Conservation (phyloP, 2,888 invertebrate species). For the Netelia fuscicornis region DNA sequence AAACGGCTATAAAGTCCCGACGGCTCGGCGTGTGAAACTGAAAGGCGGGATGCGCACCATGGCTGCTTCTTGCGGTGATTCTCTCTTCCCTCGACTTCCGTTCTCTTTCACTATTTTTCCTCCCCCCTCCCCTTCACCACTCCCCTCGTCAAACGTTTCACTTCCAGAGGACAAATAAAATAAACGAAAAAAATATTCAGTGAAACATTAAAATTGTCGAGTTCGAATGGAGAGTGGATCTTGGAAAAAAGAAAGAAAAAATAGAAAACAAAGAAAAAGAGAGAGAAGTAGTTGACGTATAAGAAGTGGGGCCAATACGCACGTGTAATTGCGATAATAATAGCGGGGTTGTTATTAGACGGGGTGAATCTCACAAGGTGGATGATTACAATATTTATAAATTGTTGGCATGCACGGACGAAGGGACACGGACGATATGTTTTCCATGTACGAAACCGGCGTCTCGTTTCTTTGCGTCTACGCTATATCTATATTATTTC, state of each 20-base stretch:
- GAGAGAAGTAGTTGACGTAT: not conserved
- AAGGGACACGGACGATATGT: conserved; percentile 18
- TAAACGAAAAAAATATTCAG: not conserved
- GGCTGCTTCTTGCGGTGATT: conserved; percentile 61
- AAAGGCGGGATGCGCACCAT: conserved; percentile 35
- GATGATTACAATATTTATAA: conserved; percentile 67
- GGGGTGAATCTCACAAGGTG: conserved; percentile 34
- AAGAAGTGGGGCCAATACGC: not conserved
- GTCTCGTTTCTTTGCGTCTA: conserved; percentile 7
- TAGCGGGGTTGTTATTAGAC: conserved; percentile 39
- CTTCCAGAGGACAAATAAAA: not conserved
- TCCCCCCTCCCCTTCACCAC: not conserved
- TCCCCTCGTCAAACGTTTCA: not conserved
- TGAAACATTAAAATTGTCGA: not conserved
- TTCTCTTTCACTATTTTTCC: conserved; percentile 28
- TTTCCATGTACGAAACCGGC: conserved; percentile 54
- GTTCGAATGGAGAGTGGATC: not conserved
- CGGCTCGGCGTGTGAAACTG: conserved; percentile 41
- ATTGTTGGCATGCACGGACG: conserved; percentile 53
- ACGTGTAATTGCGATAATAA: conserved; percentile 15
- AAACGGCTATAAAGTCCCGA: not conserved
- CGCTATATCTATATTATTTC: not conserved
- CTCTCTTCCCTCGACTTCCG: conserved; percentile 56
- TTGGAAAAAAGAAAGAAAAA: not conserved
- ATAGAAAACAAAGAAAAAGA: too few relatives aligned